Evolutionary conservation across 2,888 invertebrate genomes (phyloP).

Genomic region (Tenthredo livida): DNA sequence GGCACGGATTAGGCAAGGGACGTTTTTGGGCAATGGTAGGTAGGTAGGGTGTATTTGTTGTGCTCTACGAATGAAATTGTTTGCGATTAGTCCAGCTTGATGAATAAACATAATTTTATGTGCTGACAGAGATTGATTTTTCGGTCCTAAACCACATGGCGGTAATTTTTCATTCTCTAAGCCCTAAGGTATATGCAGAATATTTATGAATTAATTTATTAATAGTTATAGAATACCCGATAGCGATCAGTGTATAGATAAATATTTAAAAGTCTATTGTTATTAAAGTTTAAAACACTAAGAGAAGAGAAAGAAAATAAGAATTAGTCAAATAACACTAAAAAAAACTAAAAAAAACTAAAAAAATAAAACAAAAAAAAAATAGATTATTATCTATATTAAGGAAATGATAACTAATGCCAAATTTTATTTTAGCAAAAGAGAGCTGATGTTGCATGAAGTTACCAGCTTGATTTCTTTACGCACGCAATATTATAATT

Average conservation of each 20-base stretch:
- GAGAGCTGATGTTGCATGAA: constrained; percentile 43
- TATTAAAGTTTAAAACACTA: constrained; percentile 65
- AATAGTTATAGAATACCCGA: constrained; percentile 67
- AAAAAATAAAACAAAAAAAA: constrained; percentile 3
- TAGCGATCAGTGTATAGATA: constrained; percentile 72
- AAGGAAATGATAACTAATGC: constrained; percentile 47
- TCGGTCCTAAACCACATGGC: constrained; percentile 28
- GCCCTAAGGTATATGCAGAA: constrained; percentile 63
- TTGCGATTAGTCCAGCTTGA: constrained; percentile 29
- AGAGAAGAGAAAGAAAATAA: constrained; percentile 54
- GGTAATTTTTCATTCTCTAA: constrained; percentile 61
- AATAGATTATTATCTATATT: constrained; percentile 39
- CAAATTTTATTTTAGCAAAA: constrained; percentile 50
- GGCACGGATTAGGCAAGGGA: constrained; percentile 41
- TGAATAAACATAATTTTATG: neutral
- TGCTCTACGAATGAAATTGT: constrained; percentile 22
- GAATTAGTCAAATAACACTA: neutral
- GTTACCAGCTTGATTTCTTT: constrained; percentile 52
- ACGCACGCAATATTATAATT: constrained; percentile 38
- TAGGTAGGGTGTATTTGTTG: constrained; percentile 6
- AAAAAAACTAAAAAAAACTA: neutral
- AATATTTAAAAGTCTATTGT: constrained; percentile 61
- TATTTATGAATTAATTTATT: constrained; percentile 75
- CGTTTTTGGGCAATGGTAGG: constrained; percentile 37
- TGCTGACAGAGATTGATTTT: constrained; percentile 20